Base-by-base conservation (phyloP, 2,113 vertebrate species). In the Aptenodytes patagonicus region DNA sequence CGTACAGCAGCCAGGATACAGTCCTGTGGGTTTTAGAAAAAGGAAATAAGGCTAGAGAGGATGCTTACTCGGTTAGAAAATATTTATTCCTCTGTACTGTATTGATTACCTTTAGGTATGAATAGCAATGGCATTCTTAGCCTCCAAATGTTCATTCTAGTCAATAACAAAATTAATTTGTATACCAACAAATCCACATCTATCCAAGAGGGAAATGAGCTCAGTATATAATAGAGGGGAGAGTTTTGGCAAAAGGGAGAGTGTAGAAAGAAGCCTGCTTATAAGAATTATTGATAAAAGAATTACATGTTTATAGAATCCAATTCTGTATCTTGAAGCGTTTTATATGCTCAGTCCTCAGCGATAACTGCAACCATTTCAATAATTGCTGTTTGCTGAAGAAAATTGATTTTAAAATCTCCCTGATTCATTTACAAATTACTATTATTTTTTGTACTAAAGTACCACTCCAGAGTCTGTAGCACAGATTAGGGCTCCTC, bases 251-350 rank as follows among this genome's bases (percentile, higher is more conserved):
- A 65, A 80, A 91, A 69, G 75, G 81, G 73, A 97, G 54, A 93
- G 26, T 79, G 51, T 52, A 89, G 52, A 95, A 79, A 87, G 40
- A 64, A 93, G 52, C 38, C 87, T 91, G 84, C 51, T 91, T 36
- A 7, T 88, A 82, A 95, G 71, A 94, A 95, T 83, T 97, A 96
- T 97, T 93, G 96, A 95, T 95, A 91, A 91, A 97, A 89, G 78
- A 94, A 95, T 97, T 97, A 95, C 12, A 91, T 86, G 46, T 95
- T 95, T 96, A 95, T 71, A 85, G 89, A 96, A 94, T 90, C 85
- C 89, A 83, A 47, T 94, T 88, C 76, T 70, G 62, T 91, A 2
- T 83, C 91, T 94, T 38, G 32, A 94, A 96, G 82, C 46, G 1
- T 57, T 97, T 96, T 77, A 83, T 60, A 86, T 0, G 3, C 58